These are phyloP conservation scores for Philaethria dido DNA, from an alignment of 2,888 invertebrate genomes.

Conservation along the genomic window DNA sequence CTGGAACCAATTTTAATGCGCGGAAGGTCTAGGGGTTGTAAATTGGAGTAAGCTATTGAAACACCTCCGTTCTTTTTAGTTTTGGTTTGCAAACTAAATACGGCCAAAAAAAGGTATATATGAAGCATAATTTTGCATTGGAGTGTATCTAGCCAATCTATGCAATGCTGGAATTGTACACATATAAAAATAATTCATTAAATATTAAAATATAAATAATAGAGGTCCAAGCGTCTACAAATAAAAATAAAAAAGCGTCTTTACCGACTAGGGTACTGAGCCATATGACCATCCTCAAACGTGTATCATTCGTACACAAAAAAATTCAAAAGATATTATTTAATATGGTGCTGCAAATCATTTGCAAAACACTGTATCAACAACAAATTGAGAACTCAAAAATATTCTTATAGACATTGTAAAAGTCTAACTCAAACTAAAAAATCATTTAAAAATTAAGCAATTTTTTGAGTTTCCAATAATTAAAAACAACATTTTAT, in stretches of 20 bases:
- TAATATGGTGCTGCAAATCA: slow-evolving; percentile 21
- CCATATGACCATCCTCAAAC: slow-evolving; percentile 48
- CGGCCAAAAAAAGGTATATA: slow-evolving; percentile 64
- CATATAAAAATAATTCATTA: slow-evolving; percentile 62
- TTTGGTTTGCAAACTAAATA: slow-evolving; percentile 61
- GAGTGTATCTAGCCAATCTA: slow-evolving; percentile 67
- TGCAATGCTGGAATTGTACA: slow-evolving; percentile 74
- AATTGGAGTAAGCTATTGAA: slow-evolving; percentile 64
- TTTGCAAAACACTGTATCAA: slow-evolving; percentile 33
- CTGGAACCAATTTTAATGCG: slow-evolving; percentile 71
- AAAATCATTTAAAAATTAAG: background rate
- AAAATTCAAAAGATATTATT: slow-evolving; percentile 30
- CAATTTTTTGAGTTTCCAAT: slow-evolving; percentile 11
- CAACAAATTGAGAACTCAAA: slow-evolving; percentile 23
- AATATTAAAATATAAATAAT: slow-evolving; percentile 62
- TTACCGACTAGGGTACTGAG: slow-evolving; percentile 54
- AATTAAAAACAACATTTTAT: background rate
- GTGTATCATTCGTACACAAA: slow-evolving; percentile 41
- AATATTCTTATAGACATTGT: slow-evolving; percentile 15
- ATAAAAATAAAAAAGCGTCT: slow-evolving; percentile 69
- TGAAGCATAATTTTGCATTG: slow-evolving; percentile 69
- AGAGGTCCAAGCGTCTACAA: slow-evolving; percentile 70
- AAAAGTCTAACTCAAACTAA: background rate
- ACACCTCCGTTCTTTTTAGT: slow-evolving; percentile 59
- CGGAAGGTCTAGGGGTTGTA: slow-evolving; percentile 76